phyloP scores from a whole-genome alignment of 1,140 invertebrate species.

The Grapholita molesta region DNA sequence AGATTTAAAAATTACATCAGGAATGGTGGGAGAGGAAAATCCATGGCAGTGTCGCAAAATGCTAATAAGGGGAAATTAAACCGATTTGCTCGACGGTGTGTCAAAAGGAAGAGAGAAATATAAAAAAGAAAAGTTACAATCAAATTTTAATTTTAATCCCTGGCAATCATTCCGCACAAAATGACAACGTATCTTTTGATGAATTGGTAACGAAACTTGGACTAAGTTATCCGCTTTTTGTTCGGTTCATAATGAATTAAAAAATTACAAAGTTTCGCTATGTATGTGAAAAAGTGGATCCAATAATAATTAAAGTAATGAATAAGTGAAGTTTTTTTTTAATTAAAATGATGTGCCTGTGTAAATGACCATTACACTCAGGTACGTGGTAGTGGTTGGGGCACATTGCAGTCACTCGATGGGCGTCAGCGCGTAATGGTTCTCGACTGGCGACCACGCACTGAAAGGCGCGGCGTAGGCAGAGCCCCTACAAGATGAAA shows the following conservation, averaged over 20 bases:
- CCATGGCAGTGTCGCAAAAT: background rate
- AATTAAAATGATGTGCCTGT: no score
- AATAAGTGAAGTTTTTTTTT: background rate
- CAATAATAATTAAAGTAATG: no score
- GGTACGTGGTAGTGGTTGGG: no score
- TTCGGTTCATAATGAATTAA: slow-evolving; percentile 5
- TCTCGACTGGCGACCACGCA: no score
- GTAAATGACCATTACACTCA: no score
- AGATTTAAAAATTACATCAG: no score
- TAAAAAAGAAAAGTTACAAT: background rate
- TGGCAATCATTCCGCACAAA: background rate
- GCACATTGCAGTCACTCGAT: no score
- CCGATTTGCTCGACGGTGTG: background rate
- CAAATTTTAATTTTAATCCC: background rate
- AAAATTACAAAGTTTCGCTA: background rate
- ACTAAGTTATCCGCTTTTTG: slow-evolving; percentile 7
- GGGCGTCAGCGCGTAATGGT: no score
- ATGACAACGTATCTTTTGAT: background rate
- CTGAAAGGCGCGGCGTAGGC: no score
- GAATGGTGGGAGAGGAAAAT: no score
- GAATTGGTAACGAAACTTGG: background rate
- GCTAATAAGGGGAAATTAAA: background rate
- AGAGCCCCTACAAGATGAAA: no score
- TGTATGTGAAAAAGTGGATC: background rate
- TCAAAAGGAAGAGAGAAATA: background rate